Percentiles rank a stretch among this genome's conserved stretches.
phyloP scores from a whole-genome alignment of 2,888 invertebrate species.

The Baccha elongata region DNA sequence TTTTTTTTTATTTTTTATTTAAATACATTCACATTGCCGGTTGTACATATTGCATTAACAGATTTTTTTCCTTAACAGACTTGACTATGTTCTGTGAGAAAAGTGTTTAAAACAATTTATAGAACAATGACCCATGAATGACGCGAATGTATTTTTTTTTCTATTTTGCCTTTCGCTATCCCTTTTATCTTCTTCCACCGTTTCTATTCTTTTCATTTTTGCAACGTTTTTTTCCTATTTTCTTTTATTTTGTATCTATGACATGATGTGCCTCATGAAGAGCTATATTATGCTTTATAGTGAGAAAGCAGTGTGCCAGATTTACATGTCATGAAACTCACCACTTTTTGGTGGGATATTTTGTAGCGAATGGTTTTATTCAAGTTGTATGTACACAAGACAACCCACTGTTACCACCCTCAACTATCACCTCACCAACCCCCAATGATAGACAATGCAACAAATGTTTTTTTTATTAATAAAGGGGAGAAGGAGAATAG shows the following conservation, averaged over 20 bases:
- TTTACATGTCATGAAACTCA: constrained; percentile 61
- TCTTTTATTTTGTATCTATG: constrained; percentile 46
- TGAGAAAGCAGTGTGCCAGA: constrained; percentile 48
- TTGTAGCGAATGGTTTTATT: constrained; percentile 58
- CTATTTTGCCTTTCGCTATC: constrained; percentile 20
- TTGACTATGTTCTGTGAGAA: constrained; percentile 32
- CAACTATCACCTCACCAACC: background rate
- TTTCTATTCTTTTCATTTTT: constrained; percentile 21
- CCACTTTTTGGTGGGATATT: constrained; percentile 53
- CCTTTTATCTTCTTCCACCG: constrained; percentile 13
- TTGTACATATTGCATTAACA: constrained; percentile 23
- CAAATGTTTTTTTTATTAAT: constrained; percentile 45
- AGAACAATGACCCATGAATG: constrained; percentile 72
- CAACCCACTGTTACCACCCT: background rate
- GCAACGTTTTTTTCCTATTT: background rate
- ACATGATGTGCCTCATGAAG: constrained; percentile 49
- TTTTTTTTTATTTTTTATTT: constrained; percentile 2
- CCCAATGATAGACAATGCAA: constrained; percentile 44
- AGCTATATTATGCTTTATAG: constrained; percentile 18
- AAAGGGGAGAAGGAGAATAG: background rate
- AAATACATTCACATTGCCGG: constrained; percentile 28
- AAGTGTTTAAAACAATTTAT: constrained; percentile 69
- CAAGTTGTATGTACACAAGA: constrained; percentile 19
- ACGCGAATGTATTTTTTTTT: constrained; percentile 39
- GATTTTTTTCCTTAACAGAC: constrained; percentile 7